phyloP scores from a whole-genome alignment of 2,888 invertebrate genomes.

The Lycophotia porphyrea region DNA sequence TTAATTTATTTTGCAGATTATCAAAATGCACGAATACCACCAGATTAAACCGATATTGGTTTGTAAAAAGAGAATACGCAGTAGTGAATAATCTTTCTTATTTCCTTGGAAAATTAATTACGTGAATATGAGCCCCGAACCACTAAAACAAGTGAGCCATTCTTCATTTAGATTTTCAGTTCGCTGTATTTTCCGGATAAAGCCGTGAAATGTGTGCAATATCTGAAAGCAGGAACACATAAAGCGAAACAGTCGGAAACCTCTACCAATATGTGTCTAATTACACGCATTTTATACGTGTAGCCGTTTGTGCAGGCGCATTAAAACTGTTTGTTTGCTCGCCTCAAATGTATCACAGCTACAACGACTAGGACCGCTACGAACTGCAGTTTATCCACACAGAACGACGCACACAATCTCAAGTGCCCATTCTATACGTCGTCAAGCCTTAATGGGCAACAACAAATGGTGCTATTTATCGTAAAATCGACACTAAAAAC shows the following conservation, averaged over 20 bases:
- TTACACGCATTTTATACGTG: constrained; percentile 53
- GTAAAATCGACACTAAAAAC: constrained; percentile 87
- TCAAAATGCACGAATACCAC: not conserved
- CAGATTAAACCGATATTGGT: not conserved
- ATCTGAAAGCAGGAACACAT: constrained; percentile 52
- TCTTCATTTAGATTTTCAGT: constrained; percentile 38
- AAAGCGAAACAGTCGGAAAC: constrained; percentile 31
- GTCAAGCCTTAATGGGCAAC: constrained; percentile 81
- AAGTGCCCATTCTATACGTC: constrained; percentile 83
- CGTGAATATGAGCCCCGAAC: constrained; percentile 10
- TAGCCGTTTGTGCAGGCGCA: constrained; percentile 38
- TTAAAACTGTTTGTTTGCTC: constrained; percentile 67
- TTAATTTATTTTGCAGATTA: not conserved
- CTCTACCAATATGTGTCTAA: constrained; percentile 56
- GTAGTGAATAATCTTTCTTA: constrained; percentile 21
- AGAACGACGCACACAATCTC: constrained; percentile 79
- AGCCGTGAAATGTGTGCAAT: constrained; percentile 42
- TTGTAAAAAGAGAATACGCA: not conserved
- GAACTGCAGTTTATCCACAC: constrained; percentile 79
- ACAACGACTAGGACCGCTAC: constrained; percentile 68
- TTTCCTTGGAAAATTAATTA: constrained; percentile 29
- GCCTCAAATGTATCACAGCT: constrained; percentile 69
- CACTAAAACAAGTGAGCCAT: constrained; percentile 36
- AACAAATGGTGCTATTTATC: constrained; percentile 87
- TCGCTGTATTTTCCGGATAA: constrained; percentile 42